Percentiles rank a stretch among this genome's conserved stretches.
Evolutionary conservation across 2,888 invertebrate genomes (phyloP).

Genomic region (Drosophila meridiana): DNA sequence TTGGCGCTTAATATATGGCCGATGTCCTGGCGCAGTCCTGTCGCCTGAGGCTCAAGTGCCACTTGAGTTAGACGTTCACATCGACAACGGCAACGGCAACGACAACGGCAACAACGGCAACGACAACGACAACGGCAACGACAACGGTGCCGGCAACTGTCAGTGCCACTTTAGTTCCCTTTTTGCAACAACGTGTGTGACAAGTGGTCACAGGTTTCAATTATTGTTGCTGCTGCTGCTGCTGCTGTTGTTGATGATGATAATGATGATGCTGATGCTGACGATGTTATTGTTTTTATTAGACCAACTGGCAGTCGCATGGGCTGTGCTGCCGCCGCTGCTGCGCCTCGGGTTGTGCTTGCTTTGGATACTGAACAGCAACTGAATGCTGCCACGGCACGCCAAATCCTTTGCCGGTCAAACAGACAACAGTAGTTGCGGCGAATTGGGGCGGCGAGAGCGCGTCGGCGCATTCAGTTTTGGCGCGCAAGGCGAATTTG

Average conservation of each 20-base stretch:
- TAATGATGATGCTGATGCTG: conserved; percentile 1
- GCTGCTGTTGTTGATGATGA: conserved; percentile 3
- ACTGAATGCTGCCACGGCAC: conserved; percentile 52
- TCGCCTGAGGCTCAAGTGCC: conserved; percentile 39
- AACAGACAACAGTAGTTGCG: conserved; percentile 53
- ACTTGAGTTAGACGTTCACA: conserved; percentile 46
- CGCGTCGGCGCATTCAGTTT: conserved; percentile 58
- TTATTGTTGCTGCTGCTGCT: conserved; percentile 38
- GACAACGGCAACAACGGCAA: conserved; percentile 1
- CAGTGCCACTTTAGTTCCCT: conserved; percentile 43
- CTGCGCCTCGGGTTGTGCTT: conserved; percentile 37
- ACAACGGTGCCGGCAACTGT: conserved; percentile 50
- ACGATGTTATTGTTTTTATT: conserved; percentile 45
- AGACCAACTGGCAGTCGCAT: conserved; percentile 28
- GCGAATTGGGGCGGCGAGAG: conserved; percentile 60
- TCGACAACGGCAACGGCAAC: conserved; percentile 8
- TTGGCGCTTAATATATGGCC: conserved; percentile 24
- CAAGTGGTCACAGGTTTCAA: conserved; percentile 67
- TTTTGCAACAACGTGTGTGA: conserved; percentile 57
- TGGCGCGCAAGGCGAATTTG: conserved; percentile 56
- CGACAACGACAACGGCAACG: conserved; percentile 5
- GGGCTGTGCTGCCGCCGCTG: conserved; percentile 15
- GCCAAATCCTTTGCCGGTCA: conserved; percentile 68
- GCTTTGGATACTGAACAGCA: conserved; percentile 56
- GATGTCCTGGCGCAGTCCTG: conserved; percentile 35